A percentile compares a stretch with the other conserved stretches of the same genome.
phyloP scores from a whole-genome alignment of 2,888 invertebrate species.

The Conomelus anceps region DNA sequence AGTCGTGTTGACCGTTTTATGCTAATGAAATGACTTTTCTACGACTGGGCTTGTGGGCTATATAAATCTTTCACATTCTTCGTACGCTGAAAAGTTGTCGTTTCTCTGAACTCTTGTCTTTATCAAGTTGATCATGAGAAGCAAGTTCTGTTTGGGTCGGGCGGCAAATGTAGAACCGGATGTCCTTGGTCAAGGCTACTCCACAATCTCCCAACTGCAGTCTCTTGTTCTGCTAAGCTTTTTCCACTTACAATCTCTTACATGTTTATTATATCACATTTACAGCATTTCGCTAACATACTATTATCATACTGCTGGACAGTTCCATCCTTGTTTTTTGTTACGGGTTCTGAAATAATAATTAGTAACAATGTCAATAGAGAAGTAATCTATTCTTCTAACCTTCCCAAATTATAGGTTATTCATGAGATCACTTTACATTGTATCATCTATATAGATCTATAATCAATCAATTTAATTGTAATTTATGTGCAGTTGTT shows the following conservation, averaged over 20 bases:
- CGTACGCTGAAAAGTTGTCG: neutral
- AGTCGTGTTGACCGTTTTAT: neutral
- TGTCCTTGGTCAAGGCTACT: neutral
- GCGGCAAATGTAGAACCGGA: neutral
- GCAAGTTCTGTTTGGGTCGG: neutral
- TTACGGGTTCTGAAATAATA: neutral
- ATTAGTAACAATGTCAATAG: neutral
- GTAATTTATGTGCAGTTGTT: neutral
- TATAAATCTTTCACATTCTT: neutral
- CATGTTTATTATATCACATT: neutral
- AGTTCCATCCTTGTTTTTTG: neutral
- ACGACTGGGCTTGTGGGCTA: neutral
- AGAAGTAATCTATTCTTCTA: neutral
- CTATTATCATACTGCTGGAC: neutral
- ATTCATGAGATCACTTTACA: neutral
- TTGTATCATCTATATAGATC: neutral
- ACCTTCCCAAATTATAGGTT: neutral
- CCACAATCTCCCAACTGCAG: neutral
- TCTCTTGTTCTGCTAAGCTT: neutral
- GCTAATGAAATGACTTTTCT: neutral
- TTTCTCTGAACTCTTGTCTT: neutral
- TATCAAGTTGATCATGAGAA: neutral
- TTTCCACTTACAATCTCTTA: neutral
- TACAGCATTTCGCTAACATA: neutral
- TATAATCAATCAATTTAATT: neutral